Evolutionary conservation across 2,888 invertebrate genomes (phyloP).

Genomic region (Chloroclystis v-ata): DNA sequence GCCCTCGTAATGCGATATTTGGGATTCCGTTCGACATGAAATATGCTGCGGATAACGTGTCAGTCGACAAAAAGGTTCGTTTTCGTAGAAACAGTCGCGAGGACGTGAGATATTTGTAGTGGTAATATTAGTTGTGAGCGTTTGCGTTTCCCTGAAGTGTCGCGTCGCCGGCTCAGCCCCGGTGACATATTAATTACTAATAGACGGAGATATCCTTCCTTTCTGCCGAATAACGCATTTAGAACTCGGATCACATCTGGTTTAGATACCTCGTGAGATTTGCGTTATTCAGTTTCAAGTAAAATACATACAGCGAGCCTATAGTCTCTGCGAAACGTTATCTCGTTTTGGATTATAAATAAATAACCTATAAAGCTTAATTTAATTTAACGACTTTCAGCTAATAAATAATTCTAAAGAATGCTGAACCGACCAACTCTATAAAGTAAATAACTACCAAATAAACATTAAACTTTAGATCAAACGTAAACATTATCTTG

Average conservation of each 20-base stretch:
- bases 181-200: conserved; percentile 62
- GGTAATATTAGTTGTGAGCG: conserved; percentile 64
- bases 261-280: conserved; percentile 27
- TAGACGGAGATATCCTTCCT: conserved; percentile 45
- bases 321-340: too few relatives aligned
- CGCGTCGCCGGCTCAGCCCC: conserved; percentile 33
- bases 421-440: neutral
- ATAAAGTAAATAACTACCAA: neutral
- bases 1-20: conserved; percentile 45
- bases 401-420: neutral
- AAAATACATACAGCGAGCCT: too few relatives aligned
- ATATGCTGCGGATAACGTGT: conserved; percentile 51
- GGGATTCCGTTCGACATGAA: conserved; percentile 44
- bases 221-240: conserved; percentile 35
- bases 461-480: neutral
- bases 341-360: too few relatives aligned
- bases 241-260: conserved; percentile 32
- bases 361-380: too few relatives aligned
- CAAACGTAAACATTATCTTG: neutral
- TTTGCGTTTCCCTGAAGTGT: conserved; percentile 57
- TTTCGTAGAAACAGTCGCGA: conserved; percentile 58
- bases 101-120: conserved; percentile 65
- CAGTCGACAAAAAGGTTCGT: conserved; percentile 45
- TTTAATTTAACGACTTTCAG: neutral
- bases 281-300: neutral